Evolutionary conservation across 2,888 invertebrate genomes (phyloP).

Genomic region (Bellardia bayeri): DNA sequence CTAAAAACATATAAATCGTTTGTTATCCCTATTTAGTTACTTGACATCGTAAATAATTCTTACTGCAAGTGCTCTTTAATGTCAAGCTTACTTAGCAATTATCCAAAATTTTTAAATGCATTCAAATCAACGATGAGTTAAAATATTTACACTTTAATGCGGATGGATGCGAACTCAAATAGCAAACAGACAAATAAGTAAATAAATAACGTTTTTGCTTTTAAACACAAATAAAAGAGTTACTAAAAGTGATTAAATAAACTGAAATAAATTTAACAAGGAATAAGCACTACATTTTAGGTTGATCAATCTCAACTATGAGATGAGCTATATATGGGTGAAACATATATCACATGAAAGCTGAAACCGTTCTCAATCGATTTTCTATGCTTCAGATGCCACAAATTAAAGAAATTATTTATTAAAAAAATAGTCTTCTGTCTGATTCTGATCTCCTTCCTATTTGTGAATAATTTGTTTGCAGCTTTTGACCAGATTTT

Average conservation of each 20-base stretch:
- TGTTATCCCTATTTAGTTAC: neutral
- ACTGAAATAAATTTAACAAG: constrained; percentile 25
- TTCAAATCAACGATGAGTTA: constrained; percentile 35
- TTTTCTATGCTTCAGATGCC: no score
- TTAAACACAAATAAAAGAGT: constrained; percentile 12
- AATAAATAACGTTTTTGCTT: neutral
- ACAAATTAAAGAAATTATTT: no score
- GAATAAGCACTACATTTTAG: neutral
- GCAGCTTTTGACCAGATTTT: no score
- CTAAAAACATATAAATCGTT: neutral
- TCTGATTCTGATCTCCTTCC: no score
- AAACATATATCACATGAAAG: no score
- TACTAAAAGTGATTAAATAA: constrained; percentile 43
- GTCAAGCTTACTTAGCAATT: constrained; percentile 56
- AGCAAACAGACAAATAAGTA: neutral
- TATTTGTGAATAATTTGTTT: no score
- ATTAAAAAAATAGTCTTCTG: no score
- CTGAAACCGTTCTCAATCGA: no score
- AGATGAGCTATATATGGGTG: neutral
- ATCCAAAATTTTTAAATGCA: constrained; percentile 20
- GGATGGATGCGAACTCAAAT: constrained; percentile 7
- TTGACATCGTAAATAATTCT: constrained; percentile 49
- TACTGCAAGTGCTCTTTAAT: constrained; percentile 38
- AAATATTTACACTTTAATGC: constrained; percentile 15
- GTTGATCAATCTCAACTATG: neutral